A percentile compares a stretch with the other conserved stretches of the same genome.
These are phyloP conservation scores for Chloroceryle inda DNA, from an alignment of 2,797 vertebrate genomes.

Conservation along the genomic window DNA sequence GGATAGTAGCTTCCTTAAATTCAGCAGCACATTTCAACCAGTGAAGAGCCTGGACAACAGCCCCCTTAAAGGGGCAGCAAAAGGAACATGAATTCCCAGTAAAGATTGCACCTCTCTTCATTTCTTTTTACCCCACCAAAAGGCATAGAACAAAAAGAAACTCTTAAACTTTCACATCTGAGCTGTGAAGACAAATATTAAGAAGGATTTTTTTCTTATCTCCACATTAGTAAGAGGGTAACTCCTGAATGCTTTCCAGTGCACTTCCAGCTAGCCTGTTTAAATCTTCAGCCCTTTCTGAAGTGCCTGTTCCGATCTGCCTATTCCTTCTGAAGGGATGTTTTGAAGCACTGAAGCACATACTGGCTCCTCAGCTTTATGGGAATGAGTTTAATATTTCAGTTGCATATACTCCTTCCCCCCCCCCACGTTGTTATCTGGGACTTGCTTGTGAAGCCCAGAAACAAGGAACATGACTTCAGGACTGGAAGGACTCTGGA, in stretches of 20 bases:
- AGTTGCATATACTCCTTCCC: neutral
- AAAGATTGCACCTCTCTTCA: neutral
- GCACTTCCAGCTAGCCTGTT: neutral
- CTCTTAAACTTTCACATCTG: neutral
- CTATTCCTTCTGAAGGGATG: neutral
- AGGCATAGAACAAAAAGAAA: neutral
- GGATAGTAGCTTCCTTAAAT: neutral
- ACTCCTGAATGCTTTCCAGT: neutral
- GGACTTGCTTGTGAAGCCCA: neutral
- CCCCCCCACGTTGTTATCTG: neutral
- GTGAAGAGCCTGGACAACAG: neutral
- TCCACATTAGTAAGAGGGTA: neutral
- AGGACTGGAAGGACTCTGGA: neutral
- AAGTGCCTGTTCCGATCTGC: neutral
- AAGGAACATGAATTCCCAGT: neutral
- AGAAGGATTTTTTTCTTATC: neutral
- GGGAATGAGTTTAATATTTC: neutral
- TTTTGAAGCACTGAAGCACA: neutral
- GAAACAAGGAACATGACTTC: neutral
- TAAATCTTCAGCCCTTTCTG: neutral
- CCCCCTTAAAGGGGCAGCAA: neutral
- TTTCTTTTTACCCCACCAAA: neutral
- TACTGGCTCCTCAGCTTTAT: neutral
- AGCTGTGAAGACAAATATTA: neutral
- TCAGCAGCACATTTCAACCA: neutral